A percentile compares a stretch with the other conserved stretches of the same genome.
Conservation (phyloP, 2,113 vertebrate genomes). For the Saccopteryx bilineata region DNA sequence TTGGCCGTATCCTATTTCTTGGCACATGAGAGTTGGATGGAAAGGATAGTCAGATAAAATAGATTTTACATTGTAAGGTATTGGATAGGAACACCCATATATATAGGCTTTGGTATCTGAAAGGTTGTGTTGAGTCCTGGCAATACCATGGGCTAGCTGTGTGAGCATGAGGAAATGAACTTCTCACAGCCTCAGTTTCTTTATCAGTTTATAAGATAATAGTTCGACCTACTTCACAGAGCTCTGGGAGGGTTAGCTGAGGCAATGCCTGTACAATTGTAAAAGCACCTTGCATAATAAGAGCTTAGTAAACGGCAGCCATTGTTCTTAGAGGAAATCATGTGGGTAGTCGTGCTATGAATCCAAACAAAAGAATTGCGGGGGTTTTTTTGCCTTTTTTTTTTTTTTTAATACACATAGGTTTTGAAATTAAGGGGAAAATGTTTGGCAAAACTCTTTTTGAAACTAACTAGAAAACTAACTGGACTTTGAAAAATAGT, state of each 20-base stretch:
- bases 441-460: conserved; percentile 58
- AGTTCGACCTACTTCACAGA: neutral
- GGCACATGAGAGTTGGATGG: neutral
- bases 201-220: neutral
- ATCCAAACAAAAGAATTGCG: conserved; percentile 50
- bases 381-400: neutral
- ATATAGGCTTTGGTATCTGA: neutral
- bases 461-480: conserved; percentile 24
- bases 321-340: neutral
- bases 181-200: conserved; percentile 18
- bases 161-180: neutral
- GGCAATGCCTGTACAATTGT: neutral
- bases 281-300: neutral
- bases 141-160: neutral
- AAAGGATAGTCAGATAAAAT: conserved; percentile 35
- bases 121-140: conserved; percentile 18
- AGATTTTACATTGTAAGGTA: neutral
- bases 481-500: conserved; percentile 60
- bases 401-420: conserved; percentile 59
- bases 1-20: conserved; percentile 11
- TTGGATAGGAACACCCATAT: neutral
- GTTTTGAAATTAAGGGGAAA: conserved; percentile 66
- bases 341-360: conserved; percentile 22
- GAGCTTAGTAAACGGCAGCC: neutral
- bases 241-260: neutral